phyloP scores from a whole-genome alignment of 2,888 invertebrate species.

The Drosophila incognita region DNA sequence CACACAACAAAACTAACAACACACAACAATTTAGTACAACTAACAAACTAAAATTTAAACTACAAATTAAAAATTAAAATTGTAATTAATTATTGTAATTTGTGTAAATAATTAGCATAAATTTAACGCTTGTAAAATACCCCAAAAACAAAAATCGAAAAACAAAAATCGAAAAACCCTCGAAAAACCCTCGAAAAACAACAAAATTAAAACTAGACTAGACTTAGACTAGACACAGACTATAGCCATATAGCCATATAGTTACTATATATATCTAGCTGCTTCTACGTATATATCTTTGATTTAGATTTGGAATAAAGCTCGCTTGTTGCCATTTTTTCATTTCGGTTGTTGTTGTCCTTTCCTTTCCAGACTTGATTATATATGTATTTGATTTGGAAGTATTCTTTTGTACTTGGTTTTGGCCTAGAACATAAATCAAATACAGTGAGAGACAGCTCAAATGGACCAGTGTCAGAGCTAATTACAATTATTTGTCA shows the following conservation, averaged over 20 bases:
- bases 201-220: conserved; percentile 4
- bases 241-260: not conserved
- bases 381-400: not conserved
- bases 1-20: conserved; percentile 24
- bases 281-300: not conserved
- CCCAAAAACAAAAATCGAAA: conserved; percentile 21
- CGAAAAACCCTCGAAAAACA: conserved; percentile 8
- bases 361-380: not conserved
- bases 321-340: not conserved
- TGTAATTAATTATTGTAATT: conserved; percentile 55
- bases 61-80: not conserved
- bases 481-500: too few species aligned
- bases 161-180: not conserved
- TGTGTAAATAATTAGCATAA: conserved; percentile 65
- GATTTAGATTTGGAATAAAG: not conserved
- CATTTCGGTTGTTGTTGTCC: not conserved
- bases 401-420: not conserved
- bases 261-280: not conserved
- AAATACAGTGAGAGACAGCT: not conserved
- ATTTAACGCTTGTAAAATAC: conserved; percentile 36
- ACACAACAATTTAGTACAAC: conserved; percentile 44
- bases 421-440: not conserved
- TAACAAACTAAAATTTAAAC: conserved; percentile 45
- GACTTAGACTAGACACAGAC: not conserved
- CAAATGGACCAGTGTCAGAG: too few species aligned